Conservation (phyloP, 2,888 invertebrate species). For the Eledone cirrhosa region DNA sequence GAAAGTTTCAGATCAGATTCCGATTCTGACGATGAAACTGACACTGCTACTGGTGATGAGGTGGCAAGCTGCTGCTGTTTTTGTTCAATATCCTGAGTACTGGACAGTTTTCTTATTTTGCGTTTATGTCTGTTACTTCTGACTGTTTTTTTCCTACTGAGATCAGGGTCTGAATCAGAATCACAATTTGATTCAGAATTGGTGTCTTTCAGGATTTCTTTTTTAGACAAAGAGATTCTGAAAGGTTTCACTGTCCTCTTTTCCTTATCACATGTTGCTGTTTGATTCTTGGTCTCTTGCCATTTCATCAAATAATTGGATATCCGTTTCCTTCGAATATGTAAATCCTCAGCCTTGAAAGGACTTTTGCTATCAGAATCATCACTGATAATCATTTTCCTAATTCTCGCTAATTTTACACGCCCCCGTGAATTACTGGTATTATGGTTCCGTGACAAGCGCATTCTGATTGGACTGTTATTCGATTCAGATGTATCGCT, state of each 20-base stretch:
- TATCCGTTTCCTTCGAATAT: not conserved
- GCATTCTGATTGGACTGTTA: slow-evolving; percentile 15
- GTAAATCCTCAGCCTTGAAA: not conserved
- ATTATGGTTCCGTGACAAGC: not conserved
- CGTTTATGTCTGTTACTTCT: not conserved
- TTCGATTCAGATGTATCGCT: not conserved
- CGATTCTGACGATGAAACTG: not conserved
- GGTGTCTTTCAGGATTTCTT: not conserved
- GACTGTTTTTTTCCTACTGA: not conserved
- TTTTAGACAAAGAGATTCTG: slow-evolving; percentile 17
- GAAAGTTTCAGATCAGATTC: slow-evolving; percentile 10
- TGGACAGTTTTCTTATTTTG: not conserved
- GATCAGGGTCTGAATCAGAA: not conserved
- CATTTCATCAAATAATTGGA: not conserved
- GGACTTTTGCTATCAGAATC: not conserved
- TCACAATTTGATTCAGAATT: not conserved
- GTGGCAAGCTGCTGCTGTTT: too few species aligned
- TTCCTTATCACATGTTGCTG: not conserved
- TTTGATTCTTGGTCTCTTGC: not conserved
- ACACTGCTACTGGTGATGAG: not conserved
- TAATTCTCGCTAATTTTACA: too few species aligned
- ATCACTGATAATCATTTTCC: not conserved
- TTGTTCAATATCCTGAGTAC: too few species aligned
- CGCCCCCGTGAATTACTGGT: not conserved
- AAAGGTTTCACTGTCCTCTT: not conserved